Percentiles rank a stretch among this genome's conserved stretches.
phyloP scores from a whole-genome alignment of 2,113 vertebrate genomes.

The Anseranas semipalmata region DNA sequence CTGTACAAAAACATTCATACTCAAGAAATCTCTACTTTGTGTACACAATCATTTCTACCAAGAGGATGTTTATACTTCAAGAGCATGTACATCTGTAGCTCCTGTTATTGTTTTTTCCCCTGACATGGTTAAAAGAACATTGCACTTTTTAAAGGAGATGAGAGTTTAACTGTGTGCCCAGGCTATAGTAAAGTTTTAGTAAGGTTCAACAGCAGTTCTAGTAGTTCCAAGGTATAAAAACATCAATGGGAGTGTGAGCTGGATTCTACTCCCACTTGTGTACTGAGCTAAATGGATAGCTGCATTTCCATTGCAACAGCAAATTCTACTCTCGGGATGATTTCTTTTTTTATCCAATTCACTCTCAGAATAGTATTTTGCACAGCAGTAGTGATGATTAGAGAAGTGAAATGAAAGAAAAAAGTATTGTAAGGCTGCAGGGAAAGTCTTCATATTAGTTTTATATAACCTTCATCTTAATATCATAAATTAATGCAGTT shows the following conservation, averaged over 20 bases:
- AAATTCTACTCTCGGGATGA: background rate
- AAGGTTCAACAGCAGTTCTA: background rate
- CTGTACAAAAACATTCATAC: background rate
- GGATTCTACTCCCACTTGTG: background rate
- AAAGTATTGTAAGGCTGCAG: background rate
- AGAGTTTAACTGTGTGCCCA: background rate
- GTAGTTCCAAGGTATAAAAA: background rate
- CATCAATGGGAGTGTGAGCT: background rate
- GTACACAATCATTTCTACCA: background rate
- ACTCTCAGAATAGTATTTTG: background rate
- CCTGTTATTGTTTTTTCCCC: background rate
- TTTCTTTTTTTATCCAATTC: background rate
- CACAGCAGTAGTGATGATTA: background rate
- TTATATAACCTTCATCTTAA: background rate
- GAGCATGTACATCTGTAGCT: background rate
- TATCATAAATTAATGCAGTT: background rate
- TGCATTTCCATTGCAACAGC: background rate
- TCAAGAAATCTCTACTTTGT: background rate
- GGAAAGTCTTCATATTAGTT: background rate
- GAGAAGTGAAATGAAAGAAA: background rate
- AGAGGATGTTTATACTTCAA: constrained; percentile 2
- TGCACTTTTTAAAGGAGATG: background rate
- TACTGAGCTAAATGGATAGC: background rate
- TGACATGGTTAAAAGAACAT: constrained; percentile 6
- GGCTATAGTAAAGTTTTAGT: background rate